Percentiles rank a stretch among this genome's conserved stretches.
Conservation (phyloP, 2,113 vertebrate species). For the Rhinoptilus africanus region DNA sequence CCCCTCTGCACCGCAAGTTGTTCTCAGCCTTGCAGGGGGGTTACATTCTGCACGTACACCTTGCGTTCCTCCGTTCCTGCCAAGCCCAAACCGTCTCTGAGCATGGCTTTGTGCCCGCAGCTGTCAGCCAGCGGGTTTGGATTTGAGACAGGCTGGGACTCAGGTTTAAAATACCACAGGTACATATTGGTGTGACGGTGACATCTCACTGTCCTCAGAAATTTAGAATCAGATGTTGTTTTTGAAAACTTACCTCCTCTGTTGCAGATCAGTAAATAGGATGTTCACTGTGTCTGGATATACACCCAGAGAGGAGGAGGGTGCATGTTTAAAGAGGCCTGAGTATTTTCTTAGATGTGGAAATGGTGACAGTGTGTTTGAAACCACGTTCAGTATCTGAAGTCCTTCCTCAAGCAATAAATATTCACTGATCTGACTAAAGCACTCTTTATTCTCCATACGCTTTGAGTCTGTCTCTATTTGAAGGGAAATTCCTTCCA, state of each 20-base stretch:
- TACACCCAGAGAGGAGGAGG: not conserved
- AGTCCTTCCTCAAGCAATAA: not conserved
- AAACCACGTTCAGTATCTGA: not conserved
- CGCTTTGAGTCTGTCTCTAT: not conserved
- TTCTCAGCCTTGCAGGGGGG: not conserved
- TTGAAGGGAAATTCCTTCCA: constrained; percentile 21
- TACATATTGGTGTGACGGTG: not conserved
- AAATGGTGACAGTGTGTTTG: not conserved
- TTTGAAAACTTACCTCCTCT: not conserved
- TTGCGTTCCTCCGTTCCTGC: not conserved
- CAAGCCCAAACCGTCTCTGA: not conserved
- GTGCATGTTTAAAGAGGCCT: not conserved
- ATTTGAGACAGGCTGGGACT: not conserved
- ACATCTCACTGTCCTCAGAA: not conserved
- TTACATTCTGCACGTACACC: fast-evolving
- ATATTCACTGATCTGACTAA: not conserved
- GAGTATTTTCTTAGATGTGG: not conserved
- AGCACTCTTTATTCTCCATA: not conserved
- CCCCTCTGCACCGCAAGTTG: not conserved
- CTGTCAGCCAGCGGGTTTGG: not conserved
- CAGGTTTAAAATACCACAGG: not conserved
- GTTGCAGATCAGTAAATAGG: not conserved
- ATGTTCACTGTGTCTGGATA: not conserved
- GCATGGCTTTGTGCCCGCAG: not conserved
- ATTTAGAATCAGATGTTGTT: not conserved